Conservation (phyloP, 2,113 vertebrate genomes). For the Sardina pilchardus region DNA sequence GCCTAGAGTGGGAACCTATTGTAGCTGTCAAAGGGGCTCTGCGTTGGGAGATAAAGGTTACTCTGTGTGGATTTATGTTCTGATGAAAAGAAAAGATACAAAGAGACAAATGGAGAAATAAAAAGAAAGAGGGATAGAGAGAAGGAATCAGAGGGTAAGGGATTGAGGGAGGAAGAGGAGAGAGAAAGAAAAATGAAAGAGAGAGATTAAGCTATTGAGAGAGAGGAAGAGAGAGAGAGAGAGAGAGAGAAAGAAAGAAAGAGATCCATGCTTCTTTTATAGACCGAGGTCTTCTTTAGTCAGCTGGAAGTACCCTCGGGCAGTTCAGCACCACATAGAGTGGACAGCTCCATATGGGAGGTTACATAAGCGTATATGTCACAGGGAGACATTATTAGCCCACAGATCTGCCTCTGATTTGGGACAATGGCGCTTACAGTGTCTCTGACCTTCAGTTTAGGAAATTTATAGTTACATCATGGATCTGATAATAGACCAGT, state of each 20-base stretch:
- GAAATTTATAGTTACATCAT: neutral
- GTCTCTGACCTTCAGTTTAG: neutral
- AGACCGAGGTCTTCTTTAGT: neutral
- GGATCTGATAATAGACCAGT: too few relatives aligned
- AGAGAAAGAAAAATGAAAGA: neutral
- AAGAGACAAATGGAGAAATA: neutral
- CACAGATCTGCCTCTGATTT: neutral
- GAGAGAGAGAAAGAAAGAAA: neutral
- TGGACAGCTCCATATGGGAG: slow-evolving; percentile 32
- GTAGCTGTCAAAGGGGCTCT: neutral
- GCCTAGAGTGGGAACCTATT: neutral
- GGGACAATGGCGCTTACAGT: neutral
- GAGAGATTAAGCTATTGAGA: neutral
- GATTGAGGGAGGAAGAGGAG: too few relatives aligned
- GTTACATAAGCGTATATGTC: neutral
- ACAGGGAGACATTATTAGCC: neutral
- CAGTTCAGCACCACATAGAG: slow-evolving; percentile 31
- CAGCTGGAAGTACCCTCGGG: neutral
- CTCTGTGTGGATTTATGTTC: neutral
- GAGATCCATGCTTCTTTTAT: neutral
- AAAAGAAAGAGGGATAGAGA: neutral
- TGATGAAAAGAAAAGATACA: neutral
- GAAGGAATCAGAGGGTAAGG: neutral
- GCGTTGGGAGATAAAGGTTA: neutral
- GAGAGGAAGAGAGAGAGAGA: neutral